Evolutionary conservation across 2,113 vertebrate genomes (phyloP).

Genomic region (Hypanus sabinus): DNA sequence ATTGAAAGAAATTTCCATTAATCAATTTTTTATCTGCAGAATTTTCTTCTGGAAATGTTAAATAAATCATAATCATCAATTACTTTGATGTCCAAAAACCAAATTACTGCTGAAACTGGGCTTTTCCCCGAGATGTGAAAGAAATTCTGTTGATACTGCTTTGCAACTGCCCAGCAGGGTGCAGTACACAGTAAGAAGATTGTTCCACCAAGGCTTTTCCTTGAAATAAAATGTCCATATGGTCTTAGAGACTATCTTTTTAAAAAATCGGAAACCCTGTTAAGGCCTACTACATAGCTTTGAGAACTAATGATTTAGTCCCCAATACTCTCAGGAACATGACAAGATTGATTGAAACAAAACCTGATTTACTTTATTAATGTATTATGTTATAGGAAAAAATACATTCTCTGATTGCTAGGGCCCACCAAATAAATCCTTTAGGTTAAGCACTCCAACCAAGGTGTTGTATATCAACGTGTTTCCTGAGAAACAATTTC

Average conservation of each 20-base stretch:
- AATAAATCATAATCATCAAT: neutral
- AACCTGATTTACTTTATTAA: neutral
- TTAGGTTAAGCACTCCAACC: neutral
- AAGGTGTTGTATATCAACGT: neutral
- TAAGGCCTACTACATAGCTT: neutral
- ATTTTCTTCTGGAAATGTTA: neutral
- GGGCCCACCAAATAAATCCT: neutral
- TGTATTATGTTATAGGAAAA: neutral
- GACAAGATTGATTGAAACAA: neutral
- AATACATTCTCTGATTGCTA: neutral
- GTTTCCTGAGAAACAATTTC: neutral
- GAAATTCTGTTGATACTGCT: neutral
- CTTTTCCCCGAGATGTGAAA: neutral
- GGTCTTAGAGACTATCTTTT: constrained; percentile 3
- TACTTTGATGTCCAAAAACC: neutral
- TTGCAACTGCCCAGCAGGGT: constrained; percentile 8
- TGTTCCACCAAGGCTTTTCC: neutral
- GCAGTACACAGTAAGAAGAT: constrained; percentile 22
- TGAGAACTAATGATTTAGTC: neutral
- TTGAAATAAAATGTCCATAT: neutral
- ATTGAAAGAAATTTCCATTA: neutral
- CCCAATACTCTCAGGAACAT: neutral
- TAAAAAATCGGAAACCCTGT: neutral
- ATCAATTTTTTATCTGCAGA: neutral
- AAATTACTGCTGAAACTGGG: neutral